phyloP scores from a whole-genome alignment of 1,140 invertebrate species.

The Aradophagus sp. region DNA sequence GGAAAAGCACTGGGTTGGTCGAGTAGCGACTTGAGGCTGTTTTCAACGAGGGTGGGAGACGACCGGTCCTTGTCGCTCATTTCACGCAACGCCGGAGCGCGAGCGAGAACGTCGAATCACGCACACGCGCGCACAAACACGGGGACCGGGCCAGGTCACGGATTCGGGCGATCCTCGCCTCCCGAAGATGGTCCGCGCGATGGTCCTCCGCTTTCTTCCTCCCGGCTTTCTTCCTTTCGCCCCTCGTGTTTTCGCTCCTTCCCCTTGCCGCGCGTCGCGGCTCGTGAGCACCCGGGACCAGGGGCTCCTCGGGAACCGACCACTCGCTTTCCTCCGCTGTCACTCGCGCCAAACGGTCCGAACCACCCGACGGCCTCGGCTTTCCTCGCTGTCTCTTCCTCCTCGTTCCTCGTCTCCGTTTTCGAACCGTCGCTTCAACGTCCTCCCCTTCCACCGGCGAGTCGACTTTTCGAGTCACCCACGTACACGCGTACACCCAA shows the following conservation, averaged over 20 bases:
- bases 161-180: no score
- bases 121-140: constrained; percentile 43
- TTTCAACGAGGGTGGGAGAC: constrained; percentile 85
- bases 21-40: constrained; percentile 84
- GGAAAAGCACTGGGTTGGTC: constrained; percentile 85
- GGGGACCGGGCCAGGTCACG: constrained; percentile 8
- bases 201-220: no score
- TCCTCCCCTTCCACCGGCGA: constrained; percentile 52
- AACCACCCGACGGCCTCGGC: constrained; percentile 62
- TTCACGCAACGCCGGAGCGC: constrained; percentile 71
- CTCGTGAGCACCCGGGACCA: constrained; percentile 25
- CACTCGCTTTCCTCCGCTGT: constrained; percentile 47
- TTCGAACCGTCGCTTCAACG: constrained; percentile 39
- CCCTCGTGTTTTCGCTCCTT: no score
- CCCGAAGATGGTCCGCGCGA: no score
- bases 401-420: constrained; percentile 37
- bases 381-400: constrained; percentile 42
- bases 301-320: constrained; percentile 17
- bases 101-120: constrained; percentile 46
- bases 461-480: constrained; percentile 59
- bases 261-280: constrained; percentile 1
- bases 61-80: constrained; percentile 87
- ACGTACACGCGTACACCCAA: constrained; percentile 55
- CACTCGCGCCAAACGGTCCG: constrained; percentile 58
- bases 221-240: no score